Conservation (phyloP, 2,113 vertebrate genomes). For the Alaudala cheleensis region DNA sequence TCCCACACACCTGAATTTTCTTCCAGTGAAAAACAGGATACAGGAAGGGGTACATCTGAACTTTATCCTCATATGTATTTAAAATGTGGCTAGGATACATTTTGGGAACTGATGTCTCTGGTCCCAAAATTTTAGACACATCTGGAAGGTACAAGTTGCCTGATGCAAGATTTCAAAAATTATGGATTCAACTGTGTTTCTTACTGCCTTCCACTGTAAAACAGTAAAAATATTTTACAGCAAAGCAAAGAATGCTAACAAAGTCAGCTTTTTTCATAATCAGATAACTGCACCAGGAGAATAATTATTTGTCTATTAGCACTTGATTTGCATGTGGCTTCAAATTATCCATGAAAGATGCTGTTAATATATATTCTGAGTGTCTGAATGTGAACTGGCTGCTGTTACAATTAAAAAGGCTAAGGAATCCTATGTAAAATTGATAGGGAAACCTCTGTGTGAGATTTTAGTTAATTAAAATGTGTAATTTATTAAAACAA, state of each 20-base stretch:
- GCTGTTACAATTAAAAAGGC: not conserved
- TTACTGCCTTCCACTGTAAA: not conserved
- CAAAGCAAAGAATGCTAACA: not conserved
- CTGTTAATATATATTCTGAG: not conserved
- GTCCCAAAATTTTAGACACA: not conserved
- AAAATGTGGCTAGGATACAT: not conserved
- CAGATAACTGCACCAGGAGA: not conserved
- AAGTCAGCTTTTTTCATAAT: not conserved
- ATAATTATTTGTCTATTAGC: not conserved
- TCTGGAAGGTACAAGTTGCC: not conserved
- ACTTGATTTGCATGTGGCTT: not conserved
- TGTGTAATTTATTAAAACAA: conserved; percentile 9
- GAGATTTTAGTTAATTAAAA: not conserved
- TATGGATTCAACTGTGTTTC: not conserved
- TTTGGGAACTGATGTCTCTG: not conserved
- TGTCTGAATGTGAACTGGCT: not conserved
- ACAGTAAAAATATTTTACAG: not conserved
- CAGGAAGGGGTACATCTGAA: not conserved
- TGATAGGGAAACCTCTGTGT: not conserved
- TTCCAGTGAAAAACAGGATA: not conserved
- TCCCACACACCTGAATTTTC: not conserved
- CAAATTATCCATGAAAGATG: not conserved
- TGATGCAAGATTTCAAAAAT: not conserved
- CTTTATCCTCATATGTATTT: not conserved
- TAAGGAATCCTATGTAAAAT: not conserved